These are phyloP conservation scores for Tromatobia lineatoria DNA, from an alignment of 2,888 invertebrate genomes.

Conservation along the genomic window DNA sequence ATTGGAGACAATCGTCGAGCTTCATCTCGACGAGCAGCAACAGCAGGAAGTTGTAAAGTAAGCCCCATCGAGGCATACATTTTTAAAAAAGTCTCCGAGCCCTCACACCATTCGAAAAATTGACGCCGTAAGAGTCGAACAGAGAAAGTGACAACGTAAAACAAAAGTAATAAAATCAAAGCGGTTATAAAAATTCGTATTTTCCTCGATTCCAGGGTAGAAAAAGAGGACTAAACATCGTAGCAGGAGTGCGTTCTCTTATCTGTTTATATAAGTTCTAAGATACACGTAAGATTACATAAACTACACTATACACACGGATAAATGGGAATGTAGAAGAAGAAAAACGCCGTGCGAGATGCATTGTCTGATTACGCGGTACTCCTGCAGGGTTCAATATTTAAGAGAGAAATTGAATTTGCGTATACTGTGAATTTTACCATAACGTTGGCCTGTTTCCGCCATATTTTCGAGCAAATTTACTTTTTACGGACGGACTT, in stretches of 20 bases:
- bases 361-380: conserved; percentile 17
- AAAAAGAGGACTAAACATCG: conserved; percentile 81
- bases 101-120: conserved; percentile 58
- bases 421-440: conserved; percentile 32
- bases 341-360: conserved; percentile 4
- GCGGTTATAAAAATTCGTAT: conserved; percentile 56
- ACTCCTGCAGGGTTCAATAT: conserved; percentile 52
- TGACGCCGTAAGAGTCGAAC: conserved; percentile 37
- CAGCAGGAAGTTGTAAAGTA: conserved; percentile 82
- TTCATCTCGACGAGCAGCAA: conserved; percentile 82
- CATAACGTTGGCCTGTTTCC: conserved; percentile 10
- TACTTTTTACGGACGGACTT: conserved; percentile 33
- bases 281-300: conserved; percentile 72
- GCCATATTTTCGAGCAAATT: conserved; percentile 8
- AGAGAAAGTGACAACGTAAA: conserved; percentile 34
- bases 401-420: conserved; percentile 51
- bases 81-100: conserved; percentile 42
- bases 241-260: conserved; percentile 77
- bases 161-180: conserved; percentile 5
- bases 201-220: conserved; percentile 78
- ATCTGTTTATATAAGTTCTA: conserved; percentile 81
- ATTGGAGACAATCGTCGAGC: conserved; percentile 86
- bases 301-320: conserved; percentile 36
- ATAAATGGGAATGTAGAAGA: conserved; percentile 20
- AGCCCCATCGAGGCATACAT: conserved; percentile 62